Conservation (phyloP, 2,113 vertebrate species). For the Upupa epops region DNA sequence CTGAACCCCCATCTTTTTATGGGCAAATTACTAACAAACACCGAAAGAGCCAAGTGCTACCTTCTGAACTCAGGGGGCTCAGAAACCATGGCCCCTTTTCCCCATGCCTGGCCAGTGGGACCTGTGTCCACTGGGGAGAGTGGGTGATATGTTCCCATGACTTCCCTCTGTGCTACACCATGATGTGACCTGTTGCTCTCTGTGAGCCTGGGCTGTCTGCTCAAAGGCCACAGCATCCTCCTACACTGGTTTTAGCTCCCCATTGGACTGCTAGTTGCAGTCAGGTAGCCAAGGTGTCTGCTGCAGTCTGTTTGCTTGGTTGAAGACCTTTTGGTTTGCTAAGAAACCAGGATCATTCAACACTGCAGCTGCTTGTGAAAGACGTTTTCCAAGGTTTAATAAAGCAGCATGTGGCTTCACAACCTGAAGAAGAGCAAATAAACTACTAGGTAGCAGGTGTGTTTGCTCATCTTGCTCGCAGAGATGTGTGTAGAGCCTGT, state of each 20-base stretch:
- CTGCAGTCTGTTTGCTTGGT: not conserved
- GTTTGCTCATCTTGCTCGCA: not conserved
- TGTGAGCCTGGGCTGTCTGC: not conserved
- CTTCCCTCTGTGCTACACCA: not conserved
- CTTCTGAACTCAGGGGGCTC: not conserved
- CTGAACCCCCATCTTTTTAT: not conserved
- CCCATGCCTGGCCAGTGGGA: fast-evolving
- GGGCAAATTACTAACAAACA: not conserved
- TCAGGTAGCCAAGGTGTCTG: not conserved
- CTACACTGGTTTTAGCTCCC: not conserved
- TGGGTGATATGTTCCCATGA: not conserved
- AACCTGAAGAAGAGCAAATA: not conserved
- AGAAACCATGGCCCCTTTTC: fast-evolving
- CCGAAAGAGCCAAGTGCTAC: fast-evolving
- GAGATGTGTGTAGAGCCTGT: not conserved
- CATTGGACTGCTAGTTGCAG: not conserved
- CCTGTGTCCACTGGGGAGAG: not conserved
- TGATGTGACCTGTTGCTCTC: not conserved
- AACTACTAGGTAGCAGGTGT: not conserved
- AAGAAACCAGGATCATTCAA: not conserved
- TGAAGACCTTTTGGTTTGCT: not conserved
- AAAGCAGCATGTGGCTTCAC: not conserved
- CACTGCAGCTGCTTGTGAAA: not conserved
- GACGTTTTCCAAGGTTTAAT: not conserved
- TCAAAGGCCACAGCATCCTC: not conserved